These are phyloP conservation scores for Xanthorhoe designata DNA, from an alignment of 2,888 invertebrate species.

Conservation along the genomic window DNA sequence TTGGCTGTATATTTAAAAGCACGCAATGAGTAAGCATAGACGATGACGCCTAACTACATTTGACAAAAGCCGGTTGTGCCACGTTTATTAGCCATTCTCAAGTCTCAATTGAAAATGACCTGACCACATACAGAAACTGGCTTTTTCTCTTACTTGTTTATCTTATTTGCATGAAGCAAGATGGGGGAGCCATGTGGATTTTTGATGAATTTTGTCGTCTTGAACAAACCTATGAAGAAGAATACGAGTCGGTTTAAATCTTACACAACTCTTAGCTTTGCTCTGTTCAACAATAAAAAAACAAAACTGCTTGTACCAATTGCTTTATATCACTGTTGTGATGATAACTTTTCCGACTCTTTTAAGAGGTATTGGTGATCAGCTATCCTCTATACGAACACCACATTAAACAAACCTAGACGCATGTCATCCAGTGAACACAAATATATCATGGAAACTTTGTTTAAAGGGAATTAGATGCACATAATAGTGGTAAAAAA, in stretches of 20 bases:
- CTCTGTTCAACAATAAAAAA: too few relatives aligned
- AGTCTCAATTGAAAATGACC: conserved; percentile 28
- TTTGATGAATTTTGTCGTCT: conserved; percentile 80
- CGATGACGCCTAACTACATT: conserved; percentile 67
- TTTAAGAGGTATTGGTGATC: not conserved
- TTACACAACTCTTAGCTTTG: not conserved
- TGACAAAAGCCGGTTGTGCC: conserved; percentile 60
- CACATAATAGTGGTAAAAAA: too few relatives aligned
- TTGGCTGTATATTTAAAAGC: conserved; percentile 36
- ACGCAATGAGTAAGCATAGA: conserved; percentile 38
- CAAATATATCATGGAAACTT: not conserved
- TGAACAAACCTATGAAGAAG: conserved; percentile 81
- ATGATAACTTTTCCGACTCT: not conserved
- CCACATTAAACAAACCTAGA: not conserved
- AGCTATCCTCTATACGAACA: not conserved
- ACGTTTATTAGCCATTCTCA: conserved; percentile 49
- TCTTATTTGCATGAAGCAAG: conserved; percentile 82
- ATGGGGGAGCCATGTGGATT: conserved; percentile 79
- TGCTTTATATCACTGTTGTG: not conserved
- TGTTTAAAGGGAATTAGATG: too few relatives aligned
- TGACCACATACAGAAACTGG: conserved; percentile 56
- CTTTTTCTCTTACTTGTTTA: conserved; percentile 76
- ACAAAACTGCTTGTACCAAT: too few relatives aligned
- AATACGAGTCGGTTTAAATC: conserved; percentile 48
- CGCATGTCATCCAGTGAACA: conserved; percentile 3